Evolutionary conservation across 64 coral and sea anemone genomes (phyloP).

Genomic region (Stichodactyla helianthus): DNA sequence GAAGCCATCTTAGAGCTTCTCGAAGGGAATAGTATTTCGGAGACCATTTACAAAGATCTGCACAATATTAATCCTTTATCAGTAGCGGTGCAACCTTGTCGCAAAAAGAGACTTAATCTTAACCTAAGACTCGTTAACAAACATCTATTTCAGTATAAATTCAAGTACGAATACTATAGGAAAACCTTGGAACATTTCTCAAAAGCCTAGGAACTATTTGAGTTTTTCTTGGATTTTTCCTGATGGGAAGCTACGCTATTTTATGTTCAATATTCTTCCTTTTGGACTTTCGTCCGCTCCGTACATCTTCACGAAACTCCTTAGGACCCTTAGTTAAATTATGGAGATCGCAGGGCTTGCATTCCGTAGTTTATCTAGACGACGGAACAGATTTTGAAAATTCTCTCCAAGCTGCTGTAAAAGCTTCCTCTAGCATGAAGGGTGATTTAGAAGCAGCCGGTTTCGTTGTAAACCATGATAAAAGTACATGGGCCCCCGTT

Average conservation of each 20-base stretch:
- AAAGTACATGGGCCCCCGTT: conserved; percentile 39
- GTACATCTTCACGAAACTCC: conserved; percentile 51
- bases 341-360: conserved; percentile 39
- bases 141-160: conserved; percentile 16
- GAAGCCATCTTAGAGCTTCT: too few relatives aligned
- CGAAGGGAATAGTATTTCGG: too few relatives aligned
- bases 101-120: conserved; percentile 33
- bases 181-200: conserved; percentile 43
- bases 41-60: too few relatives aligned
- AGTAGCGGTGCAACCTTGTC: background rate
- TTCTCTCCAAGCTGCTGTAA: background rate
- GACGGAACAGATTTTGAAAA: conserved; percentile 37
- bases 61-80: too few relatives aligned
- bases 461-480: conserved; percentile 38
- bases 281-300: conserved; percentile 47
- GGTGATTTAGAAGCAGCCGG: conserved; percentile 22
- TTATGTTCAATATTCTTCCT: conserved; percentile 46
- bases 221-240: conserved; percentile 38
- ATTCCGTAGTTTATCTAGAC: conserved; percentile 48
- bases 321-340: conserved; percentile 49
- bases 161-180: conserved; percentile 37
- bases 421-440: conserved; percentile 28
- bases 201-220: conserved; percentile 25
- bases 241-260: conserved; percentile 8
- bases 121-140: conserved; percentile 13